phyloP scores from a whole-genome alignment of 1,140 invertebrate species.

The Drosophila santomea region DNA sequence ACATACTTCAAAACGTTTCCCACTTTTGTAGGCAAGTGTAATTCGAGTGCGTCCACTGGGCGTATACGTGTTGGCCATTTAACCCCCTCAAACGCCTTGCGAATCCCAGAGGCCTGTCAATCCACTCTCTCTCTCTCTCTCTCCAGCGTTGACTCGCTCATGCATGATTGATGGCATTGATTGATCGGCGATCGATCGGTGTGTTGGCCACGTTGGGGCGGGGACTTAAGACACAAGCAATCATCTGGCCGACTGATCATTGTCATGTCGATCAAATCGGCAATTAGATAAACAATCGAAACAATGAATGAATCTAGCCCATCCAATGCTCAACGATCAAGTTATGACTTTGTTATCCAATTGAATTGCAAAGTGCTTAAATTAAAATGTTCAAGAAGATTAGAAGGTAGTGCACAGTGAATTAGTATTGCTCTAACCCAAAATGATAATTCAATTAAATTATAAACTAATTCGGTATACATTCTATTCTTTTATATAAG shows the following conservation, averaged over 20 bases:
- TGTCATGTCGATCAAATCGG: conserved; percentile 49
- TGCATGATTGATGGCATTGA: conserved; percentile 51
- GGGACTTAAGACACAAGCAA: conserved; percentile 14
- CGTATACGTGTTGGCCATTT: neutral
- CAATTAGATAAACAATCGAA: conserved; percentile 53
- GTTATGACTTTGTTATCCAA: conserved; percentile 47
- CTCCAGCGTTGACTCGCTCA: conserved; percentile 11
- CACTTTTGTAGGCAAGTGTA: neutral
- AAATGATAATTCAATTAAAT: neutral
- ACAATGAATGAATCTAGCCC: conserved; percentile 14
- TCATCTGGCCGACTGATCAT: conserved; percentile 37
- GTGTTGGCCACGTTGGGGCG: conserved; percentile 1
- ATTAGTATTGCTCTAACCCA: neutral
- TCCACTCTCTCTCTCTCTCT: conserved; percentile 4
- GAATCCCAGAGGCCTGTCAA: conserved; percentile 3
- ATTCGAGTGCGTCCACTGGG: conserved; percentile 1
- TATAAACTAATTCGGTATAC: too few species aligned
- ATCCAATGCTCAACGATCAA: conserved; percentile 8
- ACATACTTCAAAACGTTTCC: too few species aligned
- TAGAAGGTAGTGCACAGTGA: neutral
- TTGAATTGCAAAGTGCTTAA: conserved; percentile 27
- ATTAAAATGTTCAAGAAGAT: conserved; percentile 31
- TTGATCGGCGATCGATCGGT: conserved; percentile 24
- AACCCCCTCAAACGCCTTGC: neutral
- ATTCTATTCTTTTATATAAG: too few species aligned